Conservation (phyloP, 2,797 vertebrate species). For the Basileuterus tristriatus region DNA sequence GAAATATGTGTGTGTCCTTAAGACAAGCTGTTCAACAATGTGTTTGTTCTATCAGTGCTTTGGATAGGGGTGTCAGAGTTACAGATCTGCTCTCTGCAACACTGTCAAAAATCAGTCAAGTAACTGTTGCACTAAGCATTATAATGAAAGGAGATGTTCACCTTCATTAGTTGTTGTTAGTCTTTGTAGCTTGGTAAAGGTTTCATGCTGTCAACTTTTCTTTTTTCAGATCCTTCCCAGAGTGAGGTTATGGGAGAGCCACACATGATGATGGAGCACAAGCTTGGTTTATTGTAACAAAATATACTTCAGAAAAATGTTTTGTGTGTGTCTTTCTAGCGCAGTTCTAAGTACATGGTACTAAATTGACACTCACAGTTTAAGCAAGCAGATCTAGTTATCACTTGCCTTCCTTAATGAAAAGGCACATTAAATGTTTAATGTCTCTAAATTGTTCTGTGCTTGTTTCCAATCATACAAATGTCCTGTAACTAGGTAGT, state of each 20-base stretch:
- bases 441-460: slow-evolving; percentile 52
- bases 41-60: background rate
- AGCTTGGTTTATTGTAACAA: slow-evolving; percentile 86
- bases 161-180: background rate
- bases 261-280: slow-evolving; percentile 92
- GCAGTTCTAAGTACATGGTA: slow-evolving; percentile 28
- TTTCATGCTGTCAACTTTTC: background rate
- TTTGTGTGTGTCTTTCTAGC: slow-evolving; percentile 29
- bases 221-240: slow-evolving; percentile 86
- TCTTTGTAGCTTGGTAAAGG: background rate
- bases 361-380: slow-evolving; percentile 47
- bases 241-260: slow-evolving; percentile 94
- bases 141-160: background rate
- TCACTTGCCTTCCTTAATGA: slow-evolving; percentile 53
- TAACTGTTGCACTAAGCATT: background rate
- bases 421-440: slow-evolving; percentile 67
- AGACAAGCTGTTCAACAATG: background rate
- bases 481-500: slow-evolving; percentile 46
- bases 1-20: background rate
- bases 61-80: background rate
- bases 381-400: slow-evolving; percentile 27
- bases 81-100: background rate
- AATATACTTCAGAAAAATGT: background rate
- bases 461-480: slow-evolving; percentile 55
- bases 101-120: background rate